phyloP scores from a whole-genome alignment of 2,888 invertebrate species.

The Drosophila mimetica region DNA sequence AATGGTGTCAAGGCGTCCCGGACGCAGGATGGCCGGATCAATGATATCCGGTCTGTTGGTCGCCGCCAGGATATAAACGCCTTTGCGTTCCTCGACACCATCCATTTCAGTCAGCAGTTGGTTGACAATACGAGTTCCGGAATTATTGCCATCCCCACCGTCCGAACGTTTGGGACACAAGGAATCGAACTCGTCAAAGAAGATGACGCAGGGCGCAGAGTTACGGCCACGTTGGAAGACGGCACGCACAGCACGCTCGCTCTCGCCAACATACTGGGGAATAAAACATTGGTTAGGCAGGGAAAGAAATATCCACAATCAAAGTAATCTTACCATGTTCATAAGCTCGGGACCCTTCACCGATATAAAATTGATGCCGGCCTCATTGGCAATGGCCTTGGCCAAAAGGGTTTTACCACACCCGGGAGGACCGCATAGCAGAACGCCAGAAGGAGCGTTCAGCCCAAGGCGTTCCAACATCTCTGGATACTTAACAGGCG shows the following conservation, averaged over 20 bases:
- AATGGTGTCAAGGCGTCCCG: constrained; percentile 95
- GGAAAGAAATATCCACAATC: not conserved
- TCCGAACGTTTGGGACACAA: constrained; percentile 95
- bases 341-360: constrained; percentile 99
- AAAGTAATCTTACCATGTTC: constrained; percentile 91
- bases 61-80: constrained; percentile 97
- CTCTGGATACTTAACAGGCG: constrained; percentile 94
- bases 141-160: constrained; percentile 88
- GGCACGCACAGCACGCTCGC: constrained; percentile 97
- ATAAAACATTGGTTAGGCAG: constrained; percentile 18
- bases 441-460: constrained; percentile 93
- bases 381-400: constrained; percentile 99
- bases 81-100: constrained; percentile 95
- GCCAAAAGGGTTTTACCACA: constrained; percentile 98
- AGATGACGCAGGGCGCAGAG: constrained; percentile 98
- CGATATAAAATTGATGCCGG: constrained; percentile 99
- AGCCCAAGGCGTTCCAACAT: constrained; percentile 92
- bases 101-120: constrained; percentile 99
- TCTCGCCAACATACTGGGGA: constrained; percentile 97
- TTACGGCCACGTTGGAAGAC: constrained; percentile 97
- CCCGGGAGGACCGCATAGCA: constrained; percentile 98
- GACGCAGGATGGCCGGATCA: constrained; percentile 96
- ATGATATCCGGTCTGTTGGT: constrained; percentile 98
- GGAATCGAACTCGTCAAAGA: constrained; percentile 99
- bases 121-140: constrained; percentile 95